Percentiles rank a stretch among this genome's conserved stretches.
phyloP scores from a whole-genome alignment of 2,888 invertebrate genomes.

The Orchesellides sinensis region DNA sequence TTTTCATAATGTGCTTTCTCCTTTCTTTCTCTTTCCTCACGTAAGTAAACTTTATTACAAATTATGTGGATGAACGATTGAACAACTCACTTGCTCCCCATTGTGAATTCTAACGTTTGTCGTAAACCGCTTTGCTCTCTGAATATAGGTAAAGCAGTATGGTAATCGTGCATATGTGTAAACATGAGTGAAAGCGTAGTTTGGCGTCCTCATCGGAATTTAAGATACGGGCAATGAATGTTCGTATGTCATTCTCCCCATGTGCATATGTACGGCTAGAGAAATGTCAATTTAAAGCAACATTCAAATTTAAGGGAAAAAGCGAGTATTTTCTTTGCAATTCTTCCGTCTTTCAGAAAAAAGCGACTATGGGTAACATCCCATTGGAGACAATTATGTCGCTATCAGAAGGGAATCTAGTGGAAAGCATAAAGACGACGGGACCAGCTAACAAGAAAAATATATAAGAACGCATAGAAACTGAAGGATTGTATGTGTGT shows the following conservation, averaged over 20 bases:
- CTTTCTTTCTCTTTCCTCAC: slow-evolving; percentile 8
- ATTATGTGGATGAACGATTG: slow-evolving; percentile 7
- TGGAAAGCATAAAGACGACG: neutral
- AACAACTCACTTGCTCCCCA: neutral
- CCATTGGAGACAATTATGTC: slow-evolving; percentile 61
- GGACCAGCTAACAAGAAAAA: neutral
- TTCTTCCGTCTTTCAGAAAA: neutral
- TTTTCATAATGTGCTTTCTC: slow-evolving; percentile 41
- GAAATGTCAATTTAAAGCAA: slow-evolving; percentile 39
- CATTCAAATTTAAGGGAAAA: slow-evolving; percentile 22
- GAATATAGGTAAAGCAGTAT: neutral
- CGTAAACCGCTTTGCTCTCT: neutral
- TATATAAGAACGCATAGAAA: neutral
- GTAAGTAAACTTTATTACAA: slow-evolving; percentile 31
- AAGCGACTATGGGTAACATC: slow-evolving; percentile 34
- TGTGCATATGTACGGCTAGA: slow-evolving; percentile 40
- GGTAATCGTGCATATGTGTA: neutral
- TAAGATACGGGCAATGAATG: neutral
- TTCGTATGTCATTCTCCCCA: slow-evolving; percentile 2
- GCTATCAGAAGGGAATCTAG: slow-evolving; percentile 41
- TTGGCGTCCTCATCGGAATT: slow-evolving; percentile 26
- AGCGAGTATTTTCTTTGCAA: slow-evolving; percentile 24
- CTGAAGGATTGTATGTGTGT: neutral
- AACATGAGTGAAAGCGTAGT: slow-evolving; percentile 21
- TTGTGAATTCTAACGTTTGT: slow-evolving; percentile 10